These are phyloP conservation scores for Camponotus floridanus DNA, from an alignment of 1,140 invertebrate genomes.

Conservation along the genomic window DNA sequence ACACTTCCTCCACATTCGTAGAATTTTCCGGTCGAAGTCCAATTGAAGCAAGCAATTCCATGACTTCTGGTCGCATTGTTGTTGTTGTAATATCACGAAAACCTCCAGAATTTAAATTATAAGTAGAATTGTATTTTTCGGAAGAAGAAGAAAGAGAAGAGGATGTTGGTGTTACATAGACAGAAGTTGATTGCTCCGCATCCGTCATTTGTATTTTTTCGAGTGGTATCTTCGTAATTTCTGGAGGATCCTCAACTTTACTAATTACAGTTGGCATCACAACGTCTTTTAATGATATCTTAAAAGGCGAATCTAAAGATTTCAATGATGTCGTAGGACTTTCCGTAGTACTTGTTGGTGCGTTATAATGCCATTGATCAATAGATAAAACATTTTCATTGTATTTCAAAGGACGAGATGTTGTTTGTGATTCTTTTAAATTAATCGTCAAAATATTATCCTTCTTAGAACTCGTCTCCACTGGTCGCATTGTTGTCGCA, in stretches of 20 bases:
- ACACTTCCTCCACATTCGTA: slow-evolving; percentile 60
- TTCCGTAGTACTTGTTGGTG: slow-evolving; percentile 67
- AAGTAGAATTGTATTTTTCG: slow-evolving; percentile 68
- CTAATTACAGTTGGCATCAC: neutral
- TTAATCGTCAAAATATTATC: slow-evolving; percentile 21
- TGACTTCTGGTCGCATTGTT: slow-evolving; percentile 81
- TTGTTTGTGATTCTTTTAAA: neutral
- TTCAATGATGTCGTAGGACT: slow-evolving; percentile 45
- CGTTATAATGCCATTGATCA: slow-evolving; percentile 81
- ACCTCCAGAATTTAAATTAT: slow-evolving; percentile 60
- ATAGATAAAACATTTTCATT: slow-evolving; percentile 63
- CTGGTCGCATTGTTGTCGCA: slow-evolving; percentile 67
- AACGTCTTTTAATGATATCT: neutral
- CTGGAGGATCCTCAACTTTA: neutral
- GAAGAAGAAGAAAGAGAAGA: neutral
- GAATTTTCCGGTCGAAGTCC: slow-evolving; percentile 76
- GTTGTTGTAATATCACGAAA: slow-evolving; percentile 69
- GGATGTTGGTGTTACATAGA: slow-evolving; percentile 82
- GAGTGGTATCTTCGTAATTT: neutral
- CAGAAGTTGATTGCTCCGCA: slow-evolving; percentile 63
- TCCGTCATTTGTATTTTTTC: slow-evolving; percentile 37
- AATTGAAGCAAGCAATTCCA: slow-evolving; percentile 83
- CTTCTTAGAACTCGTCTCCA: neutral
- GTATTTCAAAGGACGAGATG: neutral
- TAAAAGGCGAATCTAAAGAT: neutral